These are phyloP conservation scores for Solenopsis invicta DNA, from an alignment of 1,140 invertebrate genomes.

Conservation along the genomic window DNA sequence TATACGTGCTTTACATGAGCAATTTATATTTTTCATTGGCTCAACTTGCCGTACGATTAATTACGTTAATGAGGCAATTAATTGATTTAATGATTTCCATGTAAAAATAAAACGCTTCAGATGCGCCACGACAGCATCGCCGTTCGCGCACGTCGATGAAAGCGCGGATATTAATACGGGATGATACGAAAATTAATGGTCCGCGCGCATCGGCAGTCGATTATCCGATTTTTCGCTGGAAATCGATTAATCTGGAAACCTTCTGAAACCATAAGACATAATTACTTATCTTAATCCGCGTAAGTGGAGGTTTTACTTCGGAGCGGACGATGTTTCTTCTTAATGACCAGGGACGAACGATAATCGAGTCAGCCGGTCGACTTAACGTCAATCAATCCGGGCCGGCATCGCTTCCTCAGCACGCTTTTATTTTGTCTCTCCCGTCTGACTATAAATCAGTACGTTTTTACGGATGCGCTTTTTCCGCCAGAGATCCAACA, in stretches of 20 bases:
- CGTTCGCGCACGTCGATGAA: conserved; percentile 18
- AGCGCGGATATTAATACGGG: conserved; percentile 53
- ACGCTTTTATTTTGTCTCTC: conserved; percentile 60
- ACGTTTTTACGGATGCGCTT: conserved; percentile 78
- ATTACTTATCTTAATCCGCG: conserved; percentile 77
- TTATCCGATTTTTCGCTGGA: conserved; percentile 66
- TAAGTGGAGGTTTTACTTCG: conserved; percentile 35
- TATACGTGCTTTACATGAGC: neutral
- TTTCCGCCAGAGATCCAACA: conserved; percentile 74
- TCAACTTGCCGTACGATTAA: neutral
- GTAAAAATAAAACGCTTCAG: conserved; percentile 6
- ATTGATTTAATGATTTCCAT: conserved; percentile 44
- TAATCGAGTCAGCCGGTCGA: conserved; percentile 83
- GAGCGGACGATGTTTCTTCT: conserved; percentile 73
- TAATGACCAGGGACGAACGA: conserved; percentile 81
- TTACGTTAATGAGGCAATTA: conserved; percentile 54
- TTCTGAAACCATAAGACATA: conserved; percentile 57
- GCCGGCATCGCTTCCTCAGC: conserved; percentile 51
- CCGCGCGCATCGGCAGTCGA: conserved; percentile 60
- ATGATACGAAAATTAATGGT: conserved; percentile 68
- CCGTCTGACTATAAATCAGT: conserved; percentile 83
- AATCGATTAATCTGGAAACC: conserved; percentile 73
- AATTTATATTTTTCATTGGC: conserved; percentile 32
- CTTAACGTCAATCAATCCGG: conserved; percentile 81
- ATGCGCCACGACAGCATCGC: conserved; percentile 15